phyloP scores from a whole-genome alignment of 2,888 invertebrate genomes.

The Archaeoteleia sp. region DNA sequence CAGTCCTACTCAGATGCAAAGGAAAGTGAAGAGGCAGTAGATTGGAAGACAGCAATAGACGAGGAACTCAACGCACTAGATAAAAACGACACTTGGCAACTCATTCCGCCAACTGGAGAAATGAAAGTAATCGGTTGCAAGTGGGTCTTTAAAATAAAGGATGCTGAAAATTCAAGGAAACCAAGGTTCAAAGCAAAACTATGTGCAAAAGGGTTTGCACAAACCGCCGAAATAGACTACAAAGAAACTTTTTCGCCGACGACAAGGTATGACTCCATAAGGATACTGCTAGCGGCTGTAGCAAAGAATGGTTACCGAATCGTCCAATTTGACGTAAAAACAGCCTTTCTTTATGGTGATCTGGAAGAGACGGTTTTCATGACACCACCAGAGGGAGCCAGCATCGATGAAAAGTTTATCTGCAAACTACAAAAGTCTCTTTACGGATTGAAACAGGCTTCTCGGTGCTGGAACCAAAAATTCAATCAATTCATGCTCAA shows the following conservation, averaged over 20 bases:
- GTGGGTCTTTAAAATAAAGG: conserved; percentile 28
- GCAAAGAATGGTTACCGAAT: conserved; percentile 28
- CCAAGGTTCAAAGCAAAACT: conserved; percentile 12
- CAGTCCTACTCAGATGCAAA: conserved; percentile 16
- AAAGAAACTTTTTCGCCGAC: conserved; percentile 42
- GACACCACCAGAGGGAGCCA: conserved; percentile 24
- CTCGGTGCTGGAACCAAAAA: conserved; percentile 22
- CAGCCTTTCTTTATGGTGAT: conserved; percentile 44
- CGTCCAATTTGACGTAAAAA: conserved; percentile 41
- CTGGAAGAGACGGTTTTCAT: conserved; percentile 42
- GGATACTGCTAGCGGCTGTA: conserved; percentile 34
- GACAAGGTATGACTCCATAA: conserved; percentile 22
- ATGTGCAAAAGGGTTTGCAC: conserved; percentile 32
- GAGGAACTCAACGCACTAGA: conserved; percentile 22
- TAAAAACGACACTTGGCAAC: conserved; percentile 17
- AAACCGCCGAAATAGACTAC: conserved; percentile 18
- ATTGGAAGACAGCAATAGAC: conserved; percentile 17
- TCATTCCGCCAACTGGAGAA: not conserved
- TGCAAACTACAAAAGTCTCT: conserved; percentile 23
- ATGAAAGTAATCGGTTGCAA: conserved; percentile 27
- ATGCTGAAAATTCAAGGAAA: not conserved
- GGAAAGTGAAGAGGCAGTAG: not conserved
- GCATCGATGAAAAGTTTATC: conserved; percentile 5
- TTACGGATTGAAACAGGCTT: conserved; percentile 26
- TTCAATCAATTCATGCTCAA: conserved; percentile 15